phyloP scores from a whole-genome alignment of 1,140 invertebrate genomes.

The Trachymyrmex septentrionalis region DNA sequence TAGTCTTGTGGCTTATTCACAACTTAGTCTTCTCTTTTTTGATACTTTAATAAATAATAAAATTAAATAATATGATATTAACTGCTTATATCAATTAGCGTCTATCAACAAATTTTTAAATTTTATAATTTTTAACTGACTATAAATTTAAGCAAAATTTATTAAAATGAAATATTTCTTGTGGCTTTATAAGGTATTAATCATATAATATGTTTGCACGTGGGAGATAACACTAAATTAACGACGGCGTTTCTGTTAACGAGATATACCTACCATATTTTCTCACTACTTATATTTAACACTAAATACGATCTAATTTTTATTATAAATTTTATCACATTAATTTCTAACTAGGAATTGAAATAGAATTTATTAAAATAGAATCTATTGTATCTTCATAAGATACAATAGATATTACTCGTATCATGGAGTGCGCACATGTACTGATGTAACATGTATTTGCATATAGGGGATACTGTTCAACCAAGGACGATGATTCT shows the following conservation, averaged over 20 bases:
- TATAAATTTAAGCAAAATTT: background rate
- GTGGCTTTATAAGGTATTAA: background rate
- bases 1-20: background rate
- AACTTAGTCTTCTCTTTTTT: background rate
- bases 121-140: background rate
- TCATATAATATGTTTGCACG: background rate
- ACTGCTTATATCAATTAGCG: background rate
- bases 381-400: background rate
- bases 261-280: conserved; percentile 8
- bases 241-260: conserved; percentile 8
- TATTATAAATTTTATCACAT: background rate
- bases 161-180: background rate
- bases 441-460: conserved; percentile 5
- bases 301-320: background rate
- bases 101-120: background rate
- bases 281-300: background rate
- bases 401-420: background rate
- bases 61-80: conserved; percentile 5
- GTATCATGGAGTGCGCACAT: background rate
- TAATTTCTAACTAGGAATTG: background rate
- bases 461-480: background rate
- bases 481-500: conserved; percentile 11
- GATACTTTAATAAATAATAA: background rate
- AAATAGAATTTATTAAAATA: background rate
- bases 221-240: conserved; percentile 1